These are phyloP conservation scores for Invenusta paracnida DNA, from an alignment of 2,888 invertebrate species.

Conservation along the genomic window DNA sequence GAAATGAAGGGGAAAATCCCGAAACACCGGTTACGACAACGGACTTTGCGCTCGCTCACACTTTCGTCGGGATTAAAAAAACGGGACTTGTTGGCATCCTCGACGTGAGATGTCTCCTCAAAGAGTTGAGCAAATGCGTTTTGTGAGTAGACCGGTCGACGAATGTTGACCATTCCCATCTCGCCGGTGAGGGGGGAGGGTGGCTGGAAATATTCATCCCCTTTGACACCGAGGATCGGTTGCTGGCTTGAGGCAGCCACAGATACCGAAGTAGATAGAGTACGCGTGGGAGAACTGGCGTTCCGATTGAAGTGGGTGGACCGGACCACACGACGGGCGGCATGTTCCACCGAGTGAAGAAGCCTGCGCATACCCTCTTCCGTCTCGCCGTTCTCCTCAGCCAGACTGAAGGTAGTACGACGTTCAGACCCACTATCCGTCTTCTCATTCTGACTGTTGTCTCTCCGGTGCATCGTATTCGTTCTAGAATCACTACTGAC, in stretches of 20 bases:
- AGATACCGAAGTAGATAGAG: not conserved
- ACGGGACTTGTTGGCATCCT: not conserved
- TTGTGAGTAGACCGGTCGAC: conserved; percentile 42
- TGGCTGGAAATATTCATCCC: conserved; percentile 41
- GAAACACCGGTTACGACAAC: conserved; percentile 31
- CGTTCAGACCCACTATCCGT: not conserved
- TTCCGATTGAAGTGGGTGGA: not conserved
- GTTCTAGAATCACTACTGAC: too few relatives aligned
- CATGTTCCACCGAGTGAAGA: not conserved
- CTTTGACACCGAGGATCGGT: conserved; percentile 42
- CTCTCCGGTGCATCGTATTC: not conserved
- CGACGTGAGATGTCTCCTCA: conserved; percentile 24
- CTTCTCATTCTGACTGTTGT: too few relatives aligned
- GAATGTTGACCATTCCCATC: conserved; percentile 41
- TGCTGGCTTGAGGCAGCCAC: not conserved
- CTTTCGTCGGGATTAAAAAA: conserved; percentile 39
- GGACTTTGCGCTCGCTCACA: not conserved
- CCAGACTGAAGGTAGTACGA: not conserved
- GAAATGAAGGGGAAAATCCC: conserved; percentile 33
- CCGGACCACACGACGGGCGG: not conserved
- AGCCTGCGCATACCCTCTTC: not conserved
- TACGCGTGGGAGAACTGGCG: not conserved
- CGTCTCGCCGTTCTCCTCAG: not conserved
- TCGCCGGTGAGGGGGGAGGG: conserved; percentile 34
- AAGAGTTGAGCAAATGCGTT: conserved; percentile 37